Conservation (phyloP, 2,888 invertebrate genomes). For the Apantesis nais region DNA sequence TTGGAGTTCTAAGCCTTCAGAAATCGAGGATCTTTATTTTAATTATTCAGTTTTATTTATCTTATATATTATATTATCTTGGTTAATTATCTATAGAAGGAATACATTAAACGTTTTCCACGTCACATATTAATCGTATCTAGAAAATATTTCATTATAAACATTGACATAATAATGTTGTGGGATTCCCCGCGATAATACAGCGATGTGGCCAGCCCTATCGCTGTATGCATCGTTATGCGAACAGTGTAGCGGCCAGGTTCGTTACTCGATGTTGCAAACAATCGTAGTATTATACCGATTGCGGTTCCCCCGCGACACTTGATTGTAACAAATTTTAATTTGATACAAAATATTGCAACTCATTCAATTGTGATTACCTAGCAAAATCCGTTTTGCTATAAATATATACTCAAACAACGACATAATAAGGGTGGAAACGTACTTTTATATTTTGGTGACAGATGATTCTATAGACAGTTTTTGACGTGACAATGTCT, state of each 20-base stretch:
- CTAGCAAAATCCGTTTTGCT: not conserved
- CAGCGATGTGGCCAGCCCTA: constrained; percentile 38
- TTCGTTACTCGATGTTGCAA: constrained; percentile 60
- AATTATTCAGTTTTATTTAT: too few relatives aligned
- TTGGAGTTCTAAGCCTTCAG: too few relatives aligned
- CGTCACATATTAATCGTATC: not conserved
- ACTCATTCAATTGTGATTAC: constrained; percentile 8
- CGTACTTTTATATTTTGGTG: not conserved
- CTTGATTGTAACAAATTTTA: constrained; percentile 50
- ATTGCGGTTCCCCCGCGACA: constrained; percentile 50
- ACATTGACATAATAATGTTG: not conserved
- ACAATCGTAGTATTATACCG: constrained; percentile 57
- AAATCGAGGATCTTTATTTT: too few relatives aligned
- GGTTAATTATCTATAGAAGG: too few relatives aligned
- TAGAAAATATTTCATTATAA: not conserved
- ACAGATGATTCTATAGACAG: too few relatives aligned
- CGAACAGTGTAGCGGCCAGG: constrained; percentile 56
- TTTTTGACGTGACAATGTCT: too few relatives aligned
- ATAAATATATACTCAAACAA: not conserved
- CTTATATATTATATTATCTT: too few relatives aligned
- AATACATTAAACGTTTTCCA: not conserved
- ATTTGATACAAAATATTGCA: constrained; percentile 30
- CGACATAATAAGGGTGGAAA: not conserved
- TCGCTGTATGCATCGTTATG: constrained; percentile 47
- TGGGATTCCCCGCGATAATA: not conserved